These are phyloP conservation scores for Anomalospiza imberbis DNA, from an alignment of 2,797 vertebrate genomes.

Conservation along the genomic window DNA sequence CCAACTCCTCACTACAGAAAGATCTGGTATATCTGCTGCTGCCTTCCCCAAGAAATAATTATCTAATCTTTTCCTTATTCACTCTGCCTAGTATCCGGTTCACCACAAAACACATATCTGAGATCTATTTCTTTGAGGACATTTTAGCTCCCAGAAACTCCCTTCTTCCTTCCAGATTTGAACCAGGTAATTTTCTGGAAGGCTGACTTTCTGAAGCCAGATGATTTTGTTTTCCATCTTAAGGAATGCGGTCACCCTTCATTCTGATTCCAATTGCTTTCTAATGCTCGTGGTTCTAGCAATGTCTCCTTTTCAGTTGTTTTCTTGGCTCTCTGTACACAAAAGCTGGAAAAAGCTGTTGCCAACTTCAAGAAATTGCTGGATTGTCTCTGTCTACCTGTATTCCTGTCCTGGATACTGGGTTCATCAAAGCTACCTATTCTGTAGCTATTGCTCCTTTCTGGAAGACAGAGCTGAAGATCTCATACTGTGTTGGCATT, in stretches of 20 bases:
- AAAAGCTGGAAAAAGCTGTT: not conserved
- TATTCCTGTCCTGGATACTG: not conserved
- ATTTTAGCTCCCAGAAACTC: not conserved
- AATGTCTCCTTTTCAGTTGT: not conserved
- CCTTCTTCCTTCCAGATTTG: not conserved
- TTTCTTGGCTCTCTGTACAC: not conserved
- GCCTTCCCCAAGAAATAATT: not conserved
- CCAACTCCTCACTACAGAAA: not conserved
- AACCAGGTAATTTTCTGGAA: not conserved
- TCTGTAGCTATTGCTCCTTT: not conserved
- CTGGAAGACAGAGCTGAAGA: not conserved
- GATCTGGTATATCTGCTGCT: not conserved
- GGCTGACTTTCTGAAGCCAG: not conserved
- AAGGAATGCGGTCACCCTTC: not conserved
- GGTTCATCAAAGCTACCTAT: not conserved
- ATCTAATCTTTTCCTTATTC: not conserved
- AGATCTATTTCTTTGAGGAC: not conserved
- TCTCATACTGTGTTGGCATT: not conserved
- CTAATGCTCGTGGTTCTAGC: not conserved
- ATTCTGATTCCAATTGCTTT: not conserved
- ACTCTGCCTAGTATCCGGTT: not conserved
- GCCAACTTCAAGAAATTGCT: accelerated
- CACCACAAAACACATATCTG: not conserved
- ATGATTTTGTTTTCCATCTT: not conserved
- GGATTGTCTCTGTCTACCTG: not conserved